phyloP scores from a whole-genome alignment of 2,888 invertebrate species.

The Eilema depressum region DNA sequence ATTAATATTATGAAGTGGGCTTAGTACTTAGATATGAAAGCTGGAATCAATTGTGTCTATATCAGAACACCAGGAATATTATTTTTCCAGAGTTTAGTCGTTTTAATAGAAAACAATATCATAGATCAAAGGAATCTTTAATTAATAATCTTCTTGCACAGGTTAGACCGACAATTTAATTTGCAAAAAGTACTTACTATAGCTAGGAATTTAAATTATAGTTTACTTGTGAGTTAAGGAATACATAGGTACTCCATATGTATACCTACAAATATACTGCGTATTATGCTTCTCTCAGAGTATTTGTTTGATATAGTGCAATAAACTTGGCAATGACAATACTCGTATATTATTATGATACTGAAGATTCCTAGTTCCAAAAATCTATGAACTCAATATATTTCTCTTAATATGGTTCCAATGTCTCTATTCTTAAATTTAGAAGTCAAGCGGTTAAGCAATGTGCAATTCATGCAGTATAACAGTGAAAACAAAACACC shows the following conservation, averaged over 20 bases:
- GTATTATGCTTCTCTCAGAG: background rate
- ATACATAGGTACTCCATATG: background rate
- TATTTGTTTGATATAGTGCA: background rate
- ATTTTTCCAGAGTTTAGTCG: background rate
- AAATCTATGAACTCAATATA: background rate
- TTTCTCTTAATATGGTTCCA: background rate
- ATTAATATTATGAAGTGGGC: background rate
- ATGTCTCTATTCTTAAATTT: background rate
- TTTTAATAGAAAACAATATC: background rate
- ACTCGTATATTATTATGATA: background rate
- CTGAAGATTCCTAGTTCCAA: background rate
- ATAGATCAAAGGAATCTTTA: background rate
- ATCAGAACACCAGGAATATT: background rate
- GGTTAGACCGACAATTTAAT: background rate
- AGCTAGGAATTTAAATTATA: background rate
- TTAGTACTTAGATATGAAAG: background rate
- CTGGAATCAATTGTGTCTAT: background rate
- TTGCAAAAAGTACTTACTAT: background rate
- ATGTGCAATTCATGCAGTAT: constrained; percentile 3
- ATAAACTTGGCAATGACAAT: no score
- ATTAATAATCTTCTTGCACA: background rate
- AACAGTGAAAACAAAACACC: constrained; percentile 17
- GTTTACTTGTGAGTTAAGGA: no score
- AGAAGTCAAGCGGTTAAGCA: background rate
- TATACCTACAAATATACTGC: background rate